Percentiles rank a stretch among this genome's conserved stretches.
Evolutionary conservation across 2,888 invertebrate species (phyloP).

Genomic region (Leptarthrus brevirostris): DNA sequence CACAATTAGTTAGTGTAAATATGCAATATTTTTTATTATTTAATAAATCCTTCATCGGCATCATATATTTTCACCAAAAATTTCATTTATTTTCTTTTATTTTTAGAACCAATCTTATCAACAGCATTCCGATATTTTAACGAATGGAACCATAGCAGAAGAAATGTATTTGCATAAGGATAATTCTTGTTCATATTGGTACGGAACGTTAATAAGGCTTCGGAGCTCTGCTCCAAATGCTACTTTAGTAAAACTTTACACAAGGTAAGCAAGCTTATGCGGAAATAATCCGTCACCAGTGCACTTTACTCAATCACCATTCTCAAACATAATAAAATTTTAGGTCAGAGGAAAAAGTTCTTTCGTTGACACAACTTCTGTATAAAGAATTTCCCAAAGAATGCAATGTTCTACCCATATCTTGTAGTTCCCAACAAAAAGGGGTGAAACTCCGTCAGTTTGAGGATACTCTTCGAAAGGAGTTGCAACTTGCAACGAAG

Average conservation of each 20-base stretch:
- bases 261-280: slow-evolving; percentile 22
- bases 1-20: too few species aligned
- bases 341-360: slow-evolving; percentile 32
- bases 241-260: slow-evolving; percentile 48
- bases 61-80: too few species aligned
- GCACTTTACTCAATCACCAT: not conserved
- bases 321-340: not conserved
- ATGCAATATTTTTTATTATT: too few species aligned
- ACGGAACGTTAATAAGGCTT: slow-evolving; percentile 40
- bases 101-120: not conserved
- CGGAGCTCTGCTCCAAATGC: not conserved
- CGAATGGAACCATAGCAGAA: not conserved
- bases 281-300: too few species aligned
- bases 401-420: slow-evolving; percentile 36
- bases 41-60: too few species aligned
- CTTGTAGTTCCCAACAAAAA: slow-evolving; percentile 13
- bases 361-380: slow-evolving; percentile 9
- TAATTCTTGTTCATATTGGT: slow-evolving; percentile 15
- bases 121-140: not conserved
- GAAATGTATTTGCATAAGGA: slow-evolving; percentile 27
- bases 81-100: too few species aligned
- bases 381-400: slow-evolving; percentile 34
- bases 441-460: slow-evolving; percentile 38
- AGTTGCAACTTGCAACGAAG: slow-evolving; percentile 48
- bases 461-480: slow-evolving; percentile 45